Evolutionary conservation across 2,113 vertebrate genomes (phyloP).

Genomic region (Eptesicus fuscus): DNA sequence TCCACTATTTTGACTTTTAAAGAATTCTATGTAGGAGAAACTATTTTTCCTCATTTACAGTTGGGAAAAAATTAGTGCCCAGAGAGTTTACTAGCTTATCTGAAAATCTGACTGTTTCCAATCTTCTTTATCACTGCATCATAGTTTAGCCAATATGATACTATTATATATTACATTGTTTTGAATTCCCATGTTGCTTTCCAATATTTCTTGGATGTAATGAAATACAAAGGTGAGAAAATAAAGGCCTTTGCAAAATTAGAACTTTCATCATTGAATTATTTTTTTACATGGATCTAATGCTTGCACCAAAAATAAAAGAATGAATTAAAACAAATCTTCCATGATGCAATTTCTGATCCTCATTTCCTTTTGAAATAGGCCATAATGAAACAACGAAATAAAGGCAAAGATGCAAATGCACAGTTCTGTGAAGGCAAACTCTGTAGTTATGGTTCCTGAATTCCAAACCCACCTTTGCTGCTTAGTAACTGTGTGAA

Average conservation of each 20-base stretch:
- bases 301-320: not conserved
- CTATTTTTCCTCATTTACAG: not conserved
- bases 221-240: not conserved
- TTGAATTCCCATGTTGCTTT: not conserved
- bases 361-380: not conserved
- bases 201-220: not conserved
- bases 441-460: not conserved
- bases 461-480: not conserved
- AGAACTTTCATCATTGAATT: not conserved
- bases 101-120: not conserved
- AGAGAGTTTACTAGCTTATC: not conserved
- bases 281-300: not conserved
- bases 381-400: not conserved
- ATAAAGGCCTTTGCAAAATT: not conserved
- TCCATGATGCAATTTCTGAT: not conserved
- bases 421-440: not conserved
- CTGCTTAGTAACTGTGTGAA: not conserved
- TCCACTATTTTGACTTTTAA: not conserved
- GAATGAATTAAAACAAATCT: not conserved
- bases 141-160: not conserved
- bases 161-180: not conserved
- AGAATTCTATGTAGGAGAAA: not conserved
- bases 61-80: constrained; percentile 33
- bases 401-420: not conserved
- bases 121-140: not conserved